These are phyloP conservation scores for Pontoporia blainvillei DNA, from an alignment of 2,113 vertebrate species.

Conservation along the genomic window DNA sequence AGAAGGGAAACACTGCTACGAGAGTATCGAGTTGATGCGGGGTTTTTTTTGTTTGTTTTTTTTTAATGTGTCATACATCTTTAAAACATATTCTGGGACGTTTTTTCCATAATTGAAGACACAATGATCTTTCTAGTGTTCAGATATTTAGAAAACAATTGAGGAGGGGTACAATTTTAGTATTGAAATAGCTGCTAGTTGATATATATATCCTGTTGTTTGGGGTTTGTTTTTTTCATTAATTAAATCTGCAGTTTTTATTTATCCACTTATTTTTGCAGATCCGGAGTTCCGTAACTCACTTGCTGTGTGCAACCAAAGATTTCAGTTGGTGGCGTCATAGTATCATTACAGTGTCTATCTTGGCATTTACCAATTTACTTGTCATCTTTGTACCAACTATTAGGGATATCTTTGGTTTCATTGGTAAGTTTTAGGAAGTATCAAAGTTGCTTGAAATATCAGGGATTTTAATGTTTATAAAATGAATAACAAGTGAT, in stretches of 20 bases:
- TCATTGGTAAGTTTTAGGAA: constrained; percentile 88
- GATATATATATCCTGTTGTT: not conserved
- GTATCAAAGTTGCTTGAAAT: not conserved
- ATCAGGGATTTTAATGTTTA: not conserved
- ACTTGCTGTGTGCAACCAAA: constrained; percentile 87
- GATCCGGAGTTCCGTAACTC: constrained; percentile 95
- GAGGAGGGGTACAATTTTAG: not conserved
- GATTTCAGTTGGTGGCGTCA: constrained; percentile 95
- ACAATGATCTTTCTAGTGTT: not conserved
- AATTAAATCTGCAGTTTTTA: not conserved
- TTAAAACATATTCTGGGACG: not conserved
- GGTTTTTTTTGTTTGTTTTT: not conserved
- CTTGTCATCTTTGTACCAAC: constrained; percentile 96
- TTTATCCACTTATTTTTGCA: constrained; percentile 48
- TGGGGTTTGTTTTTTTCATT: not conserved
- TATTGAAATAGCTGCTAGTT: not conserved
- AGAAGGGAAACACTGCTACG: not conserved
- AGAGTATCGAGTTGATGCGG: not conserved
- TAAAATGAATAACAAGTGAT: not conserved
- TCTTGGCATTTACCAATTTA: constrained; percentile 86
- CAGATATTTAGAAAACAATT: not conserved
- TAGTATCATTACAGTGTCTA: constrained; percentile 84
- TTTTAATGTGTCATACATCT: not conserved
- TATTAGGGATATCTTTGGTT: constrained; percentile 96
- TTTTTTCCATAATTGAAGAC: not conserved